Evolutionary conservation across 2,888 invertebrate species (phyloP), one percentile per base, ranked within the genome.

Genomic region (Tenthredo scrophulariae): DNA sequence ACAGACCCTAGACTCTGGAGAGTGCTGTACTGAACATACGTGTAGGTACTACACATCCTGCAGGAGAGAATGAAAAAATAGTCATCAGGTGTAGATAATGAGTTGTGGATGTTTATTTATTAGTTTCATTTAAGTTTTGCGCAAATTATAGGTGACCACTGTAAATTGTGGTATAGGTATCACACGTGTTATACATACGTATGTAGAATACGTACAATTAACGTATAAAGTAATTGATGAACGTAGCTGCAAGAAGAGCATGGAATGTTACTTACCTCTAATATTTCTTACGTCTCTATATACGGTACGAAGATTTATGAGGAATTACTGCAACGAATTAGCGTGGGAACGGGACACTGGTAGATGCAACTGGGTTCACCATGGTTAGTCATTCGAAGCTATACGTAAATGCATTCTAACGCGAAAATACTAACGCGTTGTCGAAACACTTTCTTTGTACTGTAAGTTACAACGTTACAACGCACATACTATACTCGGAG

Each of bases 261-360:
- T 22, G 15, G 37, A 33, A 62, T 33, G 75, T 77, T 58, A 58
- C 37, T 62, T 79, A 58, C 40, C 40, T 62, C 22, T 22, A 77
- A 74, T 40, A 74, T 74, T 77, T 7, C 50, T 50, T 26, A 54
- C 77, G 29, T 74, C 40, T 43, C 40, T 80, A 58, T 80, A 40
- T 62, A 62, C 29, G 37, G 37, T 26, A 62, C 22, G 54, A 54
- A 50, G 77, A 77, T 77, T 77, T 80, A 65, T 80, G 62, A 80
- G 80, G 22, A 80, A 80, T 43, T 80, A 62, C 22, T 46, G 67
- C 67, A 83, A 67, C 43, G 67, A 70, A 83, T 83, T 83, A 83
- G 83, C 83, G 83, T 83, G 83, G 83, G 83, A 83, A 83, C 83
- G 67, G 62, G 58, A 80, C 40, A 62, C 22, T 80, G 13, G 29